Conservation (phyloP, 2,888 invertebrate genomes). For the Dilophus febrilis region DNA sequence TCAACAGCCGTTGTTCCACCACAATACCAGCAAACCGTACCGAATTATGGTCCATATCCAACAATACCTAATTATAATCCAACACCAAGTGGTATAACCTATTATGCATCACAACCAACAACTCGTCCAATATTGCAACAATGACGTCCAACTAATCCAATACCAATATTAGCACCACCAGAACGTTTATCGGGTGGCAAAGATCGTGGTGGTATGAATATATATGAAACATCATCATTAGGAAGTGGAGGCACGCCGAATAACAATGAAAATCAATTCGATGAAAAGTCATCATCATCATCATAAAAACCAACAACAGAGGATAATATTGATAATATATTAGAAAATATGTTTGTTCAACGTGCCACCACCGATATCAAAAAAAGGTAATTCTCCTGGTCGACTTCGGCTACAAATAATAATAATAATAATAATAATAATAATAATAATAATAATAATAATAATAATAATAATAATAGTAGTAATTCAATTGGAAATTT, state of each 20-base stretch:
- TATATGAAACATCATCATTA: slow-evolving; percentile 10
- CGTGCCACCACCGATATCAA: too few species aligned
- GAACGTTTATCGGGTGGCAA: slow-evolving; percentile 12
- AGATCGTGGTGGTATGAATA: slow-evolving; percentile 3
- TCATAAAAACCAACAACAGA: slow-evolving; percentile 22
- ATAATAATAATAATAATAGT: too few species aligned
- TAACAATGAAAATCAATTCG: not conserved
- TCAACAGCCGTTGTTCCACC: slow-evolving; percentile 7
- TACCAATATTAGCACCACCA: slow-evolving; percentile 62
- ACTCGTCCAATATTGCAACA: slow-evolving; percentile 31
- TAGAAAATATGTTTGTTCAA: slow-evolving; percentile 48
- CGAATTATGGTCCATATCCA: slow-evolving; percentile 7
- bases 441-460: too few species aligned
- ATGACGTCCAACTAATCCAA: slow-evolving; percentile 66
- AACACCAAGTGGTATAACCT: slow-evolving; percentile 46
- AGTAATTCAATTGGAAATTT: too few species aligned
- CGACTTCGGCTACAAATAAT: too few species aligned
- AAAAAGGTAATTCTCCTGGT: too few species aligned
- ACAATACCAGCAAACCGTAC: not conserved
- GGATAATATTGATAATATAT: slow-evolving; percentile 45
- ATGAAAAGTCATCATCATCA: slow-evolving; percentile 11
- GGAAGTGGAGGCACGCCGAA: slow-evolving; percentile 6
- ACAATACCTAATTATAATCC: slow-evolving; percentile 4
- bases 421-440: too few species aligned
- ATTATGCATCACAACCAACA: slow-evolving; percentile 55